Base-by-base conservation (phyloP, 2,888 invertebrate genomes). In the Macrosoma leucophasiata region DNA sequence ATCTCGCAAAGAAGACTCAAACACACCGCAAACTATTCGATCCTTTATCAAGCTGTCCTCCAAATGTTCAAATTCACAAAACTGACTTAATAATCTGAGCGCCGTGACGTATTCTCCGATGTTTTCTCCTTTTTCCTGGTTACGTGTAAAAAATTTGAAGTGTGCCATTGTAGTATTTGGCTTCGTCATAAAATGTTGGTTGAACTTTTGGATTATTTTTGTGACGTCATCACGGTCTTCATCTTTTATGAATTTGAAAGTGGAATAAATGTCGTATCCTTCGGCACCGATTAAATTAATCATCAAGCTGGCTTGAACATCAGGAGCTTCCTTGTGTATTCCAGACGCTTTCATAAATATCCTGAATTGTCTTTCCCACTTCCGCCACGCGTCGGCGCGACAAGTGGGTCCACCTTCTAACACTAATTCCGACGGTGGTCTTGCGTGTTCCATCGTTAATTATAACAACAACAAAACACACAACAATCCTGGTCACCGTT, bases 101-200 rank as follows among this genome's bases (percentile, higher is more conserved):
- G 45, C 42, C 7, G 48, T 47, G 4, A 47, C 43, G 10, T 47
- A 51, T 19, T 46, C 29, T n/a, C 44, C 39, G 3, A 49, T 42
- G 7, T n/a, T 41, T 33, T 49, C 51, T 0, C 48, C 43, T 0
- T 14, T 15, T 2, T 44, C 39, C 21, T 48, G 48, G 7, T 27
- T 36, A 8, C 51, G 22, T 2, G 43, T 46, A 23, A 51, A 51
- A 21, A 50, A 50, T 25, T 47, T 46, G 19, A 42, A 52, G 1
- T 46, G 28, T 0, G 12, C 6, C 32, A 44, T 32, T 4, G 48
- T 44, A 1, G 29, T 44, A 24, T 48, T 49, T 4, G 22, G 13
- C 26, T 49, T 52, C 7, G 45, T 41, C 3, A 39, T 44, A 14
- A 52, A 52, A 29, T 50, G 33, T 0, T 30, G 13, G 15, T 48